These are phyloP conservation scores for Geococcyx californianus DNA, from an alignment of 2,113 vertebrate species.

Conservation along the genomic window DNA sequence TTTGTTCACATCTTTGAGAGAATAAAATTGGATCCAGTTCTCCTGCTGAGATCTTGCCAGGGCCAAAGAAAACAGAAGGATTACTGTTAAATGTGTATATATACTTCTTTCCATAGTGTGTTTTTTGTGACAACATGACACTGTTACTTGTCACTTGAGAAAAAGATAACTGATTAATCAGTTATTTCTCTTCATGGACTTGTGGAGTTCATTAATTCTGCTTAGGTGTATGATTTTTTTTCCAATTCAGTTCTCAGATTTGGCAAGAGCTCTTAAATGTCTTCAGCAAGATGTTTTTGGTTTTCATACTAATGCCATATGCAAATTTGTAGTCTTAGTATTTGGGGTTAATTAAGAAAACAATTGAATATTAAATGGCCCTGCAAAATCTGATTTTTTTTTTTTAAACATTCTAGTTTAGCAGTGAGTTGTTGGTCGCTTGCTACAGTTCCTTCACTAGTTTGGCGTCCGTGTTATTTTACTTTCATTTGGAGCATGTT, in stretches of 20 bases:
- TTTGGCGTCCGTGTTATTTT: background rate
- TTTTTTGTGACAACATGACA: background rate
- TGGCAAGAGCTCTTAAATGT: background rate
- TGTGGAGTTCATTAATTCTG: background rate
- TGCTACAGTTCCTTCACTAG: background rate
- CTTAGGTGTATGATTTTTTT: background rate
- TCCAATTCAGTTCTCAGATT: background rate
- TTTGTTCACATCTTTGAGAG: slow-evolving; percentile 9
- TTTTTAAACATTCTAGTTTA: background rate
- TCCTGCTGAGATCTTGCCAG: background rate
- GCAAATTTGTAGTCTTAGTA: background rate
- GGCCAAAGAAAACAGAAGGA: slow-evolving; percentile 19
- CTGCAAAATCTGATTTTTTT: background rate
- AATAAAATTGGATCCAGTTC: slow-evolving; percentile 6
- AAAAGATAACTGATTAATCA: background rate
- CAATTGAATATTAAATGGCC: background rate
- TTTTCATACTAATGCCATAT: background rate
- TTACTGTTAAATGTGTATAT: background rate
- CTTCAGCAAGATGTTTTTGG: background rate
- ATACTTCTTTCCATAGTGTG: background rate
- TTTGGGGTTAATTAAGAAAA: background rate
- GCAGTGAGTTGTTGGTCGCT: background rate
- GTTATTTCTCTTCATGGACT: background rate
- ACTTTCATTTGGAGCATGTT: background rate
- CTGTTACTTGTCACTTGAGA: background rate